These are phyloP conservation scores for Trachemys scripta DNA, from an alignment of 2,113 vertebrate genomes.

Conservation along the genomic window DNA sequence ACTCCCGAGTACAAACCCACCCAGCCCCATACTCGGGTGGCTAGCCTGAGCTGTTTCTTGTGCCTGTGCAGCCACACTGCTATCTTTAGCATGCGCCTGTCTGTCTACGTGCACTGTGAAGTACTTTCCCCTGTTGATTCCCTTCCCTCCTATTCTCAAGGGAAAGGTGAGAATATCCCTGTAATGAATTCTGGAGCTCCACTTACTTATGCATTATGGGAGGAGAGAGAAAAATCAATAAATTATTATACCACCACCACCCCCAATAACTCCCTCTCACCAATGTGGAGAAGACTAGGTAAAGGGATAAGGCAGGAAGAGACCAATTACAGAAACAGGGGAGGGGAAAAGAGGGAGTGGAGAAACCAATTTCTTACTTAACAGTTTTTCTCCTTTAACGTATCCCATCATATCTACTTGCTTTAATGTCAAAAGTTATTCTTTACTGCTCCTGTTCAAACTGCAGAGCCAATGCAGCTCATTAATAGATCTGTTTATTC, in stretches of 20 bases:
- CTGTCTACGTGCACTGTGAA: not conserved
- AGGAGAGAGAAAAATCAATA: not conserved
- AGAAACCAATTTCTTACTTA: not conserved
- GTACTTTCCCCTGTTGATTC: not conserved
- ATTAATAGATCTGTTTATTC: not conserved
- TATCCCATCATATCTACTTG: not conserved
- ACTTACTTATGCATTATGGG: too few relatives aligned
- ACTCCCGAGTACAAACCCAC: not conserved
- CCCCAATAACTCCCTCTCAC: too few relatives aligned
- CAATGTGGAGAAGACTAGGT: not conserved
- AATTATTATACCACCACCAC: not conserved
- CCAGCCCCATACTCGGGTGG: not conserved
- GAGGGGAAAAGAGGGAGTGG: not conserved
- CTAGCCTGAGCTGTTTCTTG: not conserved
- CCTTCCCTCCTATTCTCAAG: not conserved
- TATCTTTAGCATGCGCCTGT: not conserved
- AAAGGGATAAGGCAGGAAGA: not conserved
- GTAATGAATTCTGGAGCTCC: too few relatives aligned
- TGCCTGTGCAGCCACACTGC: not conserved
- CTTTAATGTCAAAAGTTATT: not conserved
- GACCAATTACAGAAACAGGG: not conserved
- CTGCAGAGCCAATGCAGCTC: rapidly evolving
- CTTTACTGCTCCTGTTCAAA: not conserved
- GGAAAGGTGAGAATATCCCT: not conserved
- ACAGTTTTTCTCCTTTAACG: not conserved